These are phyloP conservation scores for Acleris sparsana DNA, from an alignment of 2,888 invertebrate species.

Conservation along the genomic window DNA sequence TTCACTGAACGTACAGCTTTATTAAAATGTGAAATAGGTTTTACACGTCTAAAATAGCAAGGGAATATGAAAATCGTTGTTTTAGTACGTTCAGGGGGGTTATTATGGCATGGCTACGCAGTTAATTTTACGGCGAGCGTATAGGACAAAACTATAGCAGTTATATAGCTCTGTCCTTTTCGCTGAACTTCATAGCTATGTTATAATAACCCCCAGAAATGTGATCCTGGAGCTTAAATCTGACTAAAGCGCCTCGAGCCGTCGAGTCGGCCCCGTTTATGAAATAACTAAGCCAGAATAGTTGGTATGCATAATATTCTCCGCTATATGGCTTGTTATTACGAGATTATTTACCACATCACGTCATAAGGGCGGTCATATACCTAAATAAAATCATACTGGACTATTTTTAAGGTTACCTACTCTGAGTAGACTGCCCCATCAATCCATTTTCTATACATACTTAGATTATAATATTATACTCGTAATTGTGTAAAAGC, in stretches of 20 bases:
- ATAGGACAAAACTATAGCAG: too few relatives aligned
- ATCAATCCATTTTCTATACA: too few relatives aligned
- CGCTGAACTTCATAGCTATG: too few relatives aligned
- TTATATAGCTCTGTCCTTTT: too few relatives aligned
- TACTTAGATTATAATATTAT: too few relatives aligned
- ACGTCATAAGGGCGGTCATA: neutral
- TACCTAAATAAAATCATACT: neutral
- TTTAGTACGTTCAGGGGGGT: neutral
- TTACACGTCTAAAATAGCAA: neutral
- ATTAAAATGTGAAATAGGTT: neutral
- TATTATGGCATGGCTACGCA: too few relatives aligned
- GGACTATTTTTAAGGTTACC: constrained; percentile 1
- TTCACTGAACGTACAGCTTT: neutral
- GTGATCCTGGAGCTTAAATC: constrained; percentile 1
- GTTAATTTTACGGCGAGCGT: too few relatives aligned
- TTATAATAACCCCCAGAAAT: too few relatives aligned
- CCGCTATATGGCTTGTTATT: too few relatives aligned
- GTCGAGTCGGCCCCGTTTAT: neutral
- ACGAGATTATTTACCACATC: too few relatives aligned
- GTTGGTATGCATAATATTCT: too few relatives aligned
- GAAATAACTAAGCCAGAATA: neutral
- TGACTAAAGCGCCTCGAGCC: neutral
- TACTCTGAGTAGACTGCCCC: neutral
- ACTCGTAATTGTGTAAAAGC: too few relatives aligned
- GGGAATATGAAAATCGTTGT: neutral